Evolutionary conservation across 1,140 invertebrate species (phyloP).

Genomic region (Uloborus diversus): DNA sequence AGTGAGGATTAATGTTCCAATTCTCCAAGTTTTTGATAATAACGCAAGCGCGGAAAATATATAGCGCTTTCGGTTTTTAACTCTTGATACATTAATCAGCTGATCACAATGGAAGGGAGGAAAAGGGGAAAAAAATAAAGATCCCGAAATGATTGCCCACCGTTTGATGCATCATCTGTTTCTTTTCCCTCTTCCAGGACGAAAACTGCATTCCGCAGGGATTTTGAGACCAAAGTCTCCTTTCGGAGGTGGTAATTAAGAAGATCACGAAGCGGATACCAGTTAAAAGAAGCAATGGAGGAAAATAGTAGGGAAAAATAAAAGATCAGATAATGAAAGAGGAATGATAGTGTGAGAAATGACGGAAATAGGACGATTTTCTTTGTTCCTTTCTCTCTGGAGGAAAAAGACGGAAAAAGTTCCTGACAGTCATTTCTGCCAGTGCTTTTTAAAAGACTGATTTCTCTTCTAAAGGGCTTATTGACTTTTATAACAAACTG

Average conservation of each 20-base stretch:
- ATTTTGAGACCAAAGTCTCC: neutral
- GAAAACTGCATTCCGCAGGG: neutral
- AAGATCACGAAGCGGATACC: neutral
- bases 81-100: neutral
- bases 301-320: neutral
- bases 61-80: neutral
- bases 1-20: too few relatives aligned
- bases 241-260: neutral
- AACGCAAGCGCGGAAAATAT: too few relatives aligned
- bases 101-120: neutral
- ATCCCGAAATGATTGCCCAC: neutral
- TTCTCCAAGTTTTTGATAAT: too few relatives aligned
- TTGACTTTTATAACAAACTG: neutral
- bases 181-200: neutral
- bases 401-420: too few relatives aligned
- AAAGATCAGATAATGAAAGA: neutral
- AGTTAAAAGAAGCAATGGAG: neutral
- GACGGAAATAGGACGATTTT: neutral
- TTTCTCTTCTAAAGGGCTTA: neutral
- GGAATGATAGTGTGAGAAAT: neutral
- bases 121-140: neutral
- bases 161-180: neutral
- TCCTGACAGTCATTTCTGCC: neutral
- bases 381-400: neutral
- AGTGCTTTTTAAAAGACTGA: neutral